phyloP scores from a whole-genome alignment of 2,888 invertebrate genomes.

The Cerastoderma edule region DNA sequence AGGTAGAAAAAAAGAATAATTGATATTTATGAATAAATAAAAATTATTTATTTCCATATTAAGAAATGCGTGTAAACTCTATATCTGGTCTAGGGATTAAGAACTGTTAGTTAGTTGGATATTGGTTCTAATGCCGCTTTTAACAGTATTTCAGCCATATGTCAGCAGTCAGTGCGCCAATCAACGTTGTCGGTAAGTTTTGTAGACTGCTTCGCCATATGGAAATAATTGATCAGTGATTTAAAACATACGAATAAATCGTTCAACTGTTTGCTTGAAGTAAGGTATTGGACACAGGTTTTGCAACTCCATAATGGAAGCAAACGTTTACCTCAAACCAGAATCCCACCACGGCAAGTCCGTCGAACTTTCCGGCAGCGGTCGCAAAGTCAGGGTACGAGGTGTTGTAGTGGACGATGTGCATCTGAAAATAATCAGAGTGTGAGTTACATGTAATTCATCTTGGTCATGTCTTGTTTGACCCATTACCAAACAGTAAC shows the following conservation, averaged over 20 bases:
- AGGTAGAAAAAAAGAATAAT: neutral
- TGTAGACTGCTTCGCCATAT: too few relatives aligned
- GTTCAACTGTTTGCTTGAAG: neutral
- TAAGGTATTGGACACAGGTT: neutral
- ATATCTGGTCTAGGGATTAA: neutral
- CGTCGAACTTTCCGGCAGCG: conserved; percentile 89
- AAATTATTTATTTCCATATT: neutral
- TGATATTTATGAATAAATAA: neutral
- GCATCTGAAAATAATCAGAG: conserved; percentile 88
- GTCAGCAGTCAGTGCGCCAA: too few relatives aligned
- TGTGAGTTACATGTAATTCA: neutral
- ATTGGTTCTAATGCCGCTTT: too few relatives aligned
- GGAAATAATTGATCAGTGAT: too few relatives aligned
- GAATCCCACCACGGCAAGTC: conserved; percentile 82
- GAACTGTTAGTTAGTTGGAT: too few relatives aligned
- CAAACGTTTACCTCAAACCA: conserved; percentile 81
- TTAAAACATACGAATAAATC: neutral
- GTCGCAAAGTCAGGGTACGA: conserved; percentile 87
- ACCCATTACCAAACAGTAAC: neutral
- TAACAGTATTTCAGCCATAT: too few relatives aligned
- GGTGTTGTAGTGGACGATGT: conserved; percentile 90
- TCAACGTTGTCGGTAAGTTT: too few relatives aligned
- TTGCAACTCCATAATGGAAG: neutral
- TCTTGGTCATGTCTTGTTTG: neutral
- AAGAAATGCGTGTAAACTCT: neutral